These are phyloP conservation scores for Drosophila mojavensis DNA, from an alignment of 1,140 invertebrate genomes.

Conservation along the genomic window DNA sequence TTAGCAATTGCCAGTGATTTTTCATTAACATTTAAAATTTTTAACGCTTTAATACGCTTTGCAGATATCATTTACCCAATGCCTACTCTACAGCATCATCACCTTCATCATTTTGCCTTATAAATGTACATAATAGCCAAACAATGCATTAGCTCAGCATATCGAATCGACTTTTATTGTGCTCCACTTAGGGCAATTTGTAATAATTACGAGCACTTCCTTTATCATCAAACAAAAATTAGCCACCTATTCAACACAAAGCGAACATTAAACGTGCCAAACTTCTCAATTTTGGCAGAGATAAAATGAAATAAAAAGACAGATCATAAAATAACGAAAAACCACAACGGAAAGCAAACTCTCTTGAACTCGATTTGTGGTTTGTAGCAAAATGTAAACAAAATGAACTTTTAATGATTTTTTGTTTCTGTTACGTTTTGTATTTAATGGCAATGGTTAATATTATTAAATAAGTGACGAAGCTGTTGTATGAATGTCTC, in stretches of 20 bases:
- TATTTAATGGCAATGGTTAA: constrained; percentile 6
- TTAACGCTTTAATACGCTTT: no score
- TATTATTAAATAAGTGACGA: constrained; percentile 9
- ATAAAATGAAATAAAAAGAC: constrained; percentile 10
- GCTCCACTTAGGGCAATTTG: constrained; percentile 30
- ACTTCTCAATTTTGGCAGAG: constrained; percentile 19
- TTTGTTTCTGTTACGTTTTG: constrained; percentile 1
- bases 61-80: no score
- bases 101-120: neutral
- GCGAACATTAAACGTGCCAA: constrained; percentile 27
- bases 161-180: constrained; percentile 23
- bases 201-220: constrained; percentile 29
- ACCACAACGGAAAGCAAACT: constrained; percentile 68
- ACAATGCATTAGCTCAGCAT: neutral
- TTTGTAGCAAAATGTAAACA: constrained; percentile 38
- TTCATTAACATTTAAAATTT: no score
- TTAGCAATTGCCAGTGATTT: no score
- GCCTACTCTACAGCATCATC: no score
- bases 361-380: constrained; percentile 60
- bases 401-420: constrained; percentile 31
- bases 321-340: constrained; percentile 4
- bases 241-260: constrained; percentile 35
- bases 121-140: neutral
- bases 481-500: constrained; percentile 58
- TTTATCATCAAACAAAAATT: constrained; percentile 34